Percentiles rank a stretch among this genome's conserved stretches.
Evolutionary conservation across 2,113 vertebrate species (phyloP).

Genomic region (Suricata suricatta): DNA sequence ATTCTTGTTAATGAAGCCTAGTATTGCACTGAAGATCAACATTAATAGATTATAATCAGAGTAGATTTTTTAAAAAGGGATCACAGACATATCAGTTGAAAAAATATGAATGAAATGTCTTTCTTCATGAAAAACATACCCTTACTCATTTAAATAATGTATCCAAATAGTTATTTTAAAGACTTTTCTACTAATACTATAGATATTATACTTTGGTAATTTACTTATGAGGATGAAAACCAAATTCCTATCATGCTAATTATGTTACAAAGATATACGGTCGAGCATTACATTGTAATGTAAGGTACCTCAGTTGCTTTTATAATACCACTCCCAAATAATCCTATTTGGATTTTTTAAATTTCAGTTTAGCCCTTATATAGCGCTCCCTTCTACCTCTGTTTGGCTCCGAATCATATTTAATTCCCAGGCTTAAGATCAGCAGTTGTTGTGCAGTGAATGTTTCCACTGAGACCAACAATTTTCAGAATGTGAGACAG

Average conservation of each 20-base stretch:
- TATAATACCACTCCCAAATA: neutral
- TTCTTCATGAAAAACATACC: neutral
- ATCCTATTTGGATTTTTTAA: neutral
- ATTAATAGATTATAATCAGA: neutral
- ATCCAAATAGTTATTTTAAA: slow-evolving; percentile 11
- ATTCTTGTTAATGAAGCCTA: neutral
- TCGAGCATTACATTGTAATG: neutral
- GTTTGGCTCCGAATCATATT: neutral
- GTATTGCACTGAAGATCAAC: slow-evolving; percentile 24
- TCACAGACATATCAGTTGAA: neutral
- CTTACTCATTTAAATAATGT: slow-evolving; percentile 27
- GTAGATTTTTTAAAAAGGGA: neutral
- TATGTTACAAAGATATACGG: neutral
- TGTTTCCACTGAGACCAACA: slow-evolving; percentile 10
- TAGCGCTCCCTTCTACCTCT: neutral
- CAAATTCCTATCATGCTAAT: neutral
- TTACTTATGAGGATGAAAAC: neutral
- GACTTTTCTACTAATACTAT: neutral
- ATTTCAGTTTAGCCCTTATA: slow-evolving; percentile 9
- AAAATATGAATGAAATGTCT: neutral
- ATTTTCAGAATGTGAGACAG: slow-evolving; percentile 47
- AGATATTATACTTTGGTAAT: slow-evolving; percentile 6
- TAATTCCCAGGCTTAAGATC: slow-evolving; percentile 27
- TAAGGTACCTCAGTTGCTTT: neutral
- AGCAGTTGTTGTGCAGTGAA: neutral